phyloP scores from a whole-genome alignment of 2,797 vertebrate genomes.

The Lophotriccus pileatus region DNA sequence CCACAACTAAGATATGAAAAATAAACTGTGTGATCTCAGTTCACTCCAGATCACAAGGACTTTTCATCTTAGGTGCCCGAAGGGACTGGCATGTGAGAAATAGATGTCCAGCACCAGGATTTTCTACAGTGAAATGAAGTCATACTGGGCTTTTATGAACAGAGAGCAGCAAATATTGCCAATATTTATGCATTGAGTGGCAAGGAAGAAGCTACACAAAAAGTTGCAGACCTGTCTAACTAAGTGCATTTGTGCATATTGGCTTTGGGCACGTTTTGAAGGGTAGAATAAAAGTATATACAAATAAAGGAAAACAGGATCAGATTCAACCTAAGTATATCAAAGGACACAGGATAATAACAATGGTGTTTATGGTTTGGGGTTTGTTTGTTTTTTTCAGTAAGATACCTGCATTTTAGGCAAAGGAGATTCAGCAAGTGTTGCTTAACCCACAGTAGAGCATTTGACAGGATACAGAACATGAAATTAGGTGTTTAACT shows the following conservation, averaged over 20 bases:
- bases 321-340: not conserved
- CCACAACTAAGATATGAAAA: not conserved
- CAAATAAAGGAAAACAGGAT: not conserved
- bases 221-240: not conserved
- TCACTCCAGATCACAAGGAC: not conserved
- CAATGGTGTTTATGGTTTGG: no score
- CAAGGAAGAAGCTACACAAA: not conserved
- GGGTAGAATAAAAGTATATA: not conserved
- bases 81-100: not conserved
- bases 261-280: not conserved
- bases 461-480: not conserved
- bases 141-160: not conserved
- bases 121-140: not conserved
- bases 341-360: not conserved
- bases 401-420: not conserved
- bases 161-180: not conserved
- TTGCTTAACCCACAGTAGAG: not conserved
- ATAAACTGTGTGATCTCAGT: not conserved
- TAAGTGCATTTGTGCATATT: not conserved
- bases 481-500: not conserved
- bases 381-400: not conserved
- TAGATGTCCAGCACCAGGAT: not conserved
- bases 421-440: not conserved
- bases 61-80: not conserved
- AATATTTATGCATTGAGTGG: not conserved